Evolutionary conservation across 37 sponge, comb jelly and placozoan genomes (phyloP), one percentile per base, ranked within the genome.

Genomic region (Ephydatia muelleri): DNA sequence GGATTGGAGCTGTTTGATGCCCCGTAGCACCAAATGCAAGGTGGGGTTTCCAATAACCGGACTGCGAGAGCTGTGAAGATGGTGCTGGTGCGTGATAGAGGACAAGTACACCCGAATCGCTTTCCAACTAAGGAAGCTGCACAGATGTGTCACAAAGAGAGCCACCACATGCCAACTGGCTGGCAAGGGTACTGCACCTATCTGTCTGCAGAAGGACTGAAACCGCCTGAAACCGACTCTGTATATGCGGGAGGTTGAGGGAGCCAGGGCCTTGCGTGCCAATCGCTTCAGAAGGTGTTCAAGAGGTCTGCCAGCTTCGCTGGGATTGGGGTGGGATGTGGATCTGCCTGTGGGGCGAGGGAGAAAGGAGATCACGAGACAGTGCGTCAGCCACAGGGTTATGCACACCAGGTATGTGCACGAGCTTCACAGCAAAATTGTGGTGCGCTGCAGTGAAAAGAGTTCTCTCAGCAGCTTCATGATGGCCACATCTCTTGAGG

Each of bases 81-180:
- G 78, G 28, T 84, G 85, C 38, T 19, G 23, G n/a, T 16, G 14
- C 33, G 70, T 31, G 47, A 80, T 36, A 9, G 70, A 78, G 13
- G 86, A 57, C 14, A 75, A 32, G 86, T 85, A 85, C 4, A 78
- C 78, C 11, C 57, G 40, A 29, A 85, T 85, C 4, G 79, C 33
- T 5, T 19, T 57, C 26, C 28, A 48, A 29, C 78, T 32, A n/a
- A 78, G 32, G 11, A 5, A 33, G 21, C 49, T 38, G 73, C 73
- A 37, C 38, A 85, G 34, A 72, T 67, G 22, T 22, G 68, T 23
- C 21, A 43, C 67, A 48, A 84, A 84, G 32, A 34, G 38, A 19
- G 72, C 67, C 47, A 84, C 29, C 3, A 71, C 68, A 28, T 49
- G 38, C 49, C n/a, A 26, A 28, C 47, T 38, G 48, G 85, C 77